Evolutionary conservation across 2,797 vertebrate species (phyloP).

Genomic region (Australoheros facetus): DNA sequence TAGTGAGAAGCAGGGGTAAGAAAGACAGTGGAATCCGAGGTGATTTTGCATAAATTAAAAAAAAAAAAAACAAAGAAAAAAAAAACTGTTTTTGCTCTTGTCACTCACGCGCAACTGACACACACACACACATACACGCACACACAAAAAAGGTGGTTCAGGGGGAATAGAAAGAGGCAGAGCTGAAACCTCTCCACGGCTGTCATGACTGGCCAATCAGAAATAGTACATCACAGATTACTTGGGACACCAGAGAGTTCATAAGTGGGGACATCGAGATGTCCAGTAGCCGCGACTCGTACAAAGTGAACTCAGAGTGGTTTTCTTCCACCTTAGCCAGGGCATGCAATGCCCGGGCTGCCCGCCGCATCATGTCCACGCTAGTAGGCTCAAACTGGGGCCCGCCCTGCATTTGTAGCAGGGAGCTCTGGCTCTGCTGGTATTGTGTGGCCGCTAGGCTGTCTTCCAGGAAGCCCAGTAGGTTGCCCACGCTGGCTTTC

Average conservation of each 20-base stretch:
- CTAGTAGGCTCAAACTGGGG: conserved; percentile 95
- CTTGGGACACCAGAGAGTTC: conserved; percentile 99
- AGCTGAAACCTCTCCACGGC: conserved; percentile 85
- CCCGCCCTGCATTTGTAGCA: conserved; percentile 92
- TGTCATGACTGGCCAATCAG: conserved; percentile 99
- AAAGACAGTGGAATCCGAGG: conserved; percentile 97
- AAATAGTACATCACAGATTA: conserved; percentile 99
- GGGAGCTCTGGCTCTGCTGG: conserved; percentile 93
- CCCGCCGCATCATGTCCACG: conserved; percentile 99
- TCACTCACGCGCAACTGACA: conserved; percentile 85
- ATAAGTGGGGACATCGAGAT: conserved; percentile 98
- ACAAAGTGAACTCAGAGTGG: conserved; percentile 98
- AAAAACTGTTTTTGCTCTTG: conserved; percentile 83
- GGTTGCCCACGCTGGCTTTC: conserved; percentile 96
- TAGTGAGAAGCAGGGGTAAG: conserved; percentile 87
- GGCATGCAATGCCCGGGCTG: conserved; percentile 94
- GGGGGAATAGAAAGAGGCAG: conserved; percentile 66
- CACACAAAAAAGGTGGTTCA: conserved; percentile 58
- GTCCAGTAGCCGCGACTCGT: conserved; percentile 98
- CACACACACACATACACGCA: conserved; percentile 64
- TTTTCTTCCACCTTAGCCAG: conserved; percentile 98
- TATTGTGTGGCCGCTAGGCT: conserved; percentile 97
- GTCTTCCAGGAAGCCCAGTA: conserved; percentile 98
- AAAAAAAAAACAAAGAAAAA: conserved; percentile 73
- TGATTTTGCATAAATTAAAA: conserved; percentile 99